A percentile compares a stretch with the other conserved stretches of the same genome.
Conservation (phyloP, 2,113 vertebrate genomes). For the Sebastes schlegelii region DNA sequence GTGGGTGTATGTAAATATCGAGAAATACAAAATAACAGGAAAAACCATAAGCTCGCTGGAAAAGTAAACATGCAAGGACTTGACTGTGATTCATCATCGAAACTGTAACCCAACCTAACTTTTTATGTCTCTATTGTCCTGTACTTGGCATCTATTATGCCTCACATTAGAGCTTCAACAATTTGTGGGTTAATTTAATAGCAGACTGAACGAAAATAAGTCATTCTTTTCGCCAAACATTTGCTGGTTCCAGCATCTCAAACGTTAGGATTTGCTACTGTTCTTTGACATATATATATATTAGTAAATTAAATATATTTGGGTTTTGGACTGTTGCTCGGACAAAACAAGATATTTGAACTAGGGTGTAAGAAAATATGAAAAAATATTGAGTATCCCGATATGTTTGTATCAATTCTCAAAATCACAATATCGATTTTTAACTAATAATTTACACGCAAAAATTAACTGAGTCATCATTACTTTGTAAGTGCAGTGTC, state of each 20-base stretch:
- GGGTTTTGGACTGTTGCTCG: not conserved
- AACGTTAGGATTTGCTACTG: too few species aligned
- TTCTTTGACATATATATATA: too few species aligned
- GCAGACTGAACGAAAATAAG: too few species aligned
- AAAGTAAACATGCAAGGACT: slow-evolving; percentile 35
- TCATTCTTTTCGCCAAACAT: not conserved
- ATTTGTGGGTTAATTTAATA: not conserved
- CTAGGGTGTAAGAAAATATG: too few species aligned
- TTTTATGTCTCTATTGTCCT: not conserved
- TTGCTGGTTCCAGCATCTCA: not conserved
- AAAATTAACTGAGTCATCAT: too few species aligned
- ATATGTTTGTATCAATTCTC: too few species aligned
- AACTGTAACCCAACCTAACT: not conserved
- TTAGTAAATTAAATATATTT: too few species aligned
- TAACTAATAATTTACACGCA: too few species aligned
- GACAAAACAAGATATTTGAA: not conserved
- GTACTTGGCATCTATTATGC: not conserved
- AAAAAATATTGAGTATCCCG: too few species aligned
- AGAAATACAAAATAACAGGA: not conserved
- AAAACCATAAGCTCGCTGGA: not conserved
- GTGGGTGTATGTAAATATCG: not conserved
- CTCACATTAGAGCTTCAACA: not conserved
- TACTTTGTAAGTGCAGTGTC: too few species aligned
- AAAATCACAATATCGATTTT: too few species aligned
- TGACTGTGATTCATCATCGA: slow-evolving; percentile 12